Base-by-base conservation (phyloP, 2,888 invertebrate species). In the Apocheima hispidaria region DNA sequence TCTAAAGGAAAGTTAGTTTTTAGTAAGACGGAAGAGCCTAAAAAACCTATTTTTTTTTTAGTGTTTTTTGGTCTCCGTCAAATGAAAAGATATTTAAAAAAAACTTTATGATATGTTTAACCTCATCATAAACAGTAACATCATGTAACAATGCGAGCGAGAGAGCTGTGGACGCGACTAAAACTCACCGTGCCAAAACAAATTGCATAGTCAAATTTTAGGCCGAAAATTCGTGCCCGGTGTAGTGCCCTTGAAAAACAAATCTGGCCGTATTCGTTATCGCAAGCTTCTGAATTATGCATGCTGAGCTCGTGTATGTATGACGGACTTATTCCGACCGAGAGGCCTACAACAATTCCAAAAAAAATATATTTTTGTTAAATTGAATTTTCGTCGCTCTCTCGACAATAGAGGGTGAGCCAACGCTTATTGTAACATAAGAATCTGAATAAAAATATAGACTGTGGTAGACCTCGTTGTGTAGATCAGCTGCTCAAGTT, bases 231-330 rank as follows among this genome's bases (percentile, higher is more conserved):
- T 65, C 57, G 54, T 20, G 51, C 50, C 55, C 57, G 20, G 69
- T 69, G 65, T 69, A 46, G 69, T 71, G 81, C 72, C 83, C 82
- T 82, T 82, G 80, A 81, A 81, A 75, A 72, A 68, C 63, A 70
- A 78, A 78, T 82, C 76, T 69, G 75, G 66, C 69, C 59, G 78
- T 75, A 72, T 77, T 83, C 79, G 81, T 79, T 80, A 84, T 74
- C 79, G 71, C 71, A 12, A 35, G 64, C 21, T 50, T 53, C 60
- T 88, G 84, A 83, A 88, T 88, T 69, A 87, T 88, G 83, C 79
- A 83, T 74, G 59, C 43, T 48, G 48, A 60, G 67, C 70, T 62
- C 68, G 70, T 69, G 64, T 66, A 65, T 69, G 64, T 66, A 65
- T 74, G 59, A 68, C 65, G 67, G 66, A 65, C 72, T 71, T 74